phyloP scores from a whole-genome alignment of 2,113 vertebrate species.

The Atlantisia rogersi region DNA sequence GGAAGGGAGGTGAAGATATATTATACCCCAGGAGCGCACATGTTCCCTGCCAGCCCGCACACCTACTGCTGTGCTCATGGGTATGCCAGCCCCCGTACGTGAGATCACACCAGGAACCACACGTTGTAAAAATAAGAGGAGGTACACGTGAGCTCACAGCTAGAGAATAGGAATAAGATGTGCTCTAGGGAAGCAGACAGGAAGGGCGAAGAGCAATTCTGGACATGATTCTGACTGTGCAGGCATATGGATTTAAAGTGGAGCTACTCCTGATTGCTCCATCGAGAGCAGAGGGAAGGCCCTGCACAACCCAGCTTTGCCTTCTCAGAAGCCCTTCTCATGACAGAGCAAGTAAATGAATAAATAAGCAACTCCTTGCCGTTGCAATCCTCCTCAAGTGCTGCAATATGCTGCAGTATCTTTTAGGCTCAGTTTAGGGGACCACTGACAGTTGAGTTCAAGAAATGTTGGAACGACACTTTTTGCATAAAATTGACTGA shows the following conservation, averaged over 20 bases:
- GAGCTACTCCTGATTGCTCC: neutral
- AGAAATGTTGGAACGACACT: neutral
- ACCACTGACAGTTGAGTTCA: neutral
- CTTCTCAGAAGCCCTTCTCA: neutral
- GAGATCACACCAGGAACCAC: neutral
- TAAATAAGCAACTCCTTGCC: neutral
- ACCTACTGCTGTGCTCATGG: neutral
- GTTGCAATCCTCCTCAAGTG: neutral
- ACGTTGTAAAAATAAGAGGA: neutral
- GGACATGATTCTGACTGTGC: accelerated
- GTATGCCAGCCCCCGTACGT: neutral
- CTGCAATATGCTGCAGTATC: neutral
- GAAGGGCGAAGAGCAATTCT: neutral
- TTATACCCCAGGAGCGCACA: neutral
- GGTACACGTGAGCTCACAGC: neutral
- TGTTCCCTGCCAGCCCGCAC: neutral
- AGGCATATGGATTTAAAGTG: neutral
- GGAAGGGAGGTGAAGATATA: neutral
- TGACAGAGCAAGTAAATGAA: neutral
- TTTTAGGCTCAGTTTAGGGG: neutral
- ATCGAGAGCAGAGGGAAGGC: neutral
- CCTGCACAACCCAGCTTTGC: neutral
- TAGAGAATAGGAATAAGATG: neutral
- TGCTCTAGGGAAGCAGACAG: neutral
- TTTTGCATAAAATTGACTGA: neutral